A percentile compares a stretch with the other conserved stretches of the same genome.
Conservation (phyloP, 1,140 invertebrate species). For the Drosophila tsacasi region DNA sequence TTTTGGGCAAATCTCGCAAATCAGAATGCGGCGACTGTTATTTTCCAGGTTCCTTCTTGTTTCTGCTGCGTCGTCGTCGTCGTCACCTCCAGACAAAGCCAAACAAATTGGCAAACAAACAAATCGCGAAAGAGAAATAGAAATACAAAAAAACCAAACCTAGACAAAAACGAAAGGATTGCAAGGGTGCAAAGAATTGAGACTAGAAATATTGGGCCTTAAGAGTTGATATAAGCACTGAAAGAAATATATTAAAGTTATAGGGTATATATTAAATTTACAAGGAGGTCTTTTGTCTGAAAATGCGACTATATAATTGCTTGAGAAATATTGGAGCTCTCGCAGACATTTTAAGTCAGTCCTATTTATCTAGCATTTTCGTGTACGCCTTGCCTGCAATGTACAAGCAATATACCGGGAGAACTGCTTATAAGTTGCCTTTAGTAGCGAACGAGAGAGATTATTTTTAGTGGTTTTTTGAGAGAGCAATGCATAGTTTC, state of each 20-base stretch:
- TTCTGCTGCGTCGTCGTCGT: not conserved
- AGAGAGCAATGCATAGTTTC: not conserved
- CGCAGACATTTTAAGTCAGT: too few relatives aligned
- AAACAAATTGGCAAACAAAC: constrained; percentile 76
- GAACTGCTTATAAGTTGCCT: too few relatives aligned
- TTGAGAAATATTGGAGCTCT: too few relatives aligned
- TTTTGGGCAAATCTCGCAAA: constrained; percentile 63
- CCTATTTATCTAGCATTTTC: too few relatives aligned
- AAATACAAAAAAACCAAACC: constrained; percentile 31
- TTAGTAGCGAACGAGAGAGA: not conserved
- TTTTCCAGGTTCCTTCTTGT: constrained; percentile 6
- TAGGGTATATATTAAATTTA: too few relatives aligned
- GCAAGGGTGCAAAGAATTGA: constrained; percentile 30
- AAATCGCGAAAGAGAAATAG: constrained; percentile 49
- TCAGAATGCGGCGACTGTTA: constrained; percentile 34
- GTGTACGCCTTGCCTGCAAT: not conserved
- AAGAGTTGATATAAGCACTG: constrained; percentile 8
- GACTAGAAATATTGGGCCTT: constrained; percentile 12
- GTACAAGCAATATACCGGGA: not conserved
- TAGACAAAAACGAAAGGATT: constrained; percentile 60
- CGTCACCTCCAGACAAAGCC: constrained; percentile 63
- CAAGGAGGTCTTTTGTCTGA: too few relatives aligned
- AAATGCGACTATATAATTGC: too few relatives aligned
- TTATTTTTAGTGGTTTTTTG: not conserved
- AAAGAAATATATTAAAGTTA: constrained; percentile 1